Base-by-base conservation (phyloP, 2,888 invertebrate genomes). In the Prosopocoilus inquinatus region DNA sequence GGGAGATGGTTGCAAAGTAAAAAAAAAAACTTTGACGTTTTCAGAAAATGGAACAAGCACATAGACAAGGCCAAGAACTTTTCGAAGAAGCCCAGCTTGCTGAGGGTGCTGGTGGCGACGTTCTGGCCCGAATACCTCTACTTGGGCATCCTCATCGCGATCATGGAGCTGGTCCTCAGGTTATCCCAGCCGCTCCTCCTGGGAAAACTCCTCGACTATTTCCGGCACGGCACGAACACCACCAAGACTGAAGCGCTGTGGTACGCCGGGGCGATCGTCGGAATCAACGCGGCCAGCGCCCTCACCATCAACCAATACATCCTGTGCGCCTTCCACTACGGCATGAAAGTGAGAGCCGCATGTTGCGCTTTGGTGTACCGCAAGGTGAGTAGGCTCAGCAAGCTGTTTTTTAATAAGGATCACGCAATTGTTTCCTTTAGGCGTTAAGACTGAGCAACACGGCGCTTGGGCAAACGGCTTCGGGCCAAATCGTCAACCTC, bases 401-500 rank as follows among this genome's bases (percentile, higher is more conserved):
- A 9, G 7, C 34, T 8, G 11, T n/a, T 36, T 36, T 36, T 2
- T 36, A 36, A 3, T 34, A 8, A 34, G 9, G n/a, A n/a, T n/a
- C n/a, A n/a, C n/a, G 12, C 3, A 36, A 8, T 15, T 33, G 9
- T 53, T 73, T 75, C 8, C 75, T 77, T 9, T 74, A 92, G 91
- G 80, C 89, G 0, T 78, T 92, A 9, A 81, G 83, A 5, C 75
- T 93, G 34, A 91, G 89, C 66, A 81, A 87, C 63, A 82, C 84
- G 0, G 86, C 89, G 0, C 75, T 91, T 36, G 84, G 85, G 2
- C 81, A 86, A 68, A 89, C 90, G 0, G 86, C 94, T 0, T 88
- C 90, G 0, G 96, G 96, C 0, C 94, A 96, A 76, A 87, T 97
- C 50, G 90, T 96, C 9, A 96, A 97, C 78, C 80, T 97, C 3